Evolutionary conservation across 2,888 invertebrate species (phyloP).

Genomic region (Tipula lateralis): DNA sequence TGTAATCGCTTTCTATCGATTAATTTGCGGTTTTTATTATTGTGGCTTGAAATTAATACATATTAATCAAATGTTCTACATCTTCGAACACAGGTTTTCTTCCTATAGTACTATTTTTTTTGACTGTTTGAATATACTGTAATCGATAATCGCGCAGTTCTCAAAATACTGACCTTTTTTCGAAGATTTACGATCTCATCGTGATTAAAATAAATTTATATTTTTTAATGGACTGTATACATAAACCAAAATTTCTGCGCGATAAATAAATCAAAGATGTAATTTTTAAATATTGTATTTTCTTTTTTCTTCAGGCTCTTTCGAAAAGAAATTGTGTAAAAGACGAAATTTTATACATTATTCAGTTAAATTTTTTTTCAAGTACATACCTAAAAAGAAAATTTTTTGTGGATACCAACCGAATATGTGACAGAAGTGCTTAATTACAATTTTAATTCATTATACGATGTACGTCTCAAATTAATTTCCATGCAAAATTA

Average conservation of each 20-base stretch:
- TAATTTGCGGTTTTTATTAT: too few species aligned
- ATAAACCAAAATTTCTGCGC: not conserved
- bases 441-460: not conserved
- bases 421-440: not conserved
- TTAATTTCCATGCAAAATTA: not conserved
- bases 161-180: not conserved
- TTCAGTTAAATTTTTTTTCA: not conserved
- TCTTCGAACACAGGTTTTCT: too few species aligned
- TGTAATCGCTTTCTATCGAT: too few species aligned
- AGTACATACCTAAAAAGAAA: not conserved
- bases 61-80: too few species aligned
- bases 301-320: constrained; percentile 5
- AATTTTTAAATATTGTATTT: not conserved
- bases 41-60: too few species aligned
- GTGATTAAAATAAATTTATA: not conserved
- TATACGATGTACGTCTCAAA: not conserved
- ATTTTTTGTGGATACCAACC: not conserved
- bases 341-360: not conserved
- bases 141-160: too few species aligned
- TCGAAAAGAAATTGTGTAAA: not conserved
- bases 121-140: not conserved
- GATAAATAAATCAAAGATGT: not conserved
- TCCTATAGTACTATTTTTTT: too few species aligned
- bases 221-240: not conserved
- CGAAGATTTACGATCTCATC: not conserved